Evolutionary conservation across 2,113 vertebrate species (phyloP), one percentile per base, ranked within the genome.

Genomic region (Mellivora capensis): DNA sequence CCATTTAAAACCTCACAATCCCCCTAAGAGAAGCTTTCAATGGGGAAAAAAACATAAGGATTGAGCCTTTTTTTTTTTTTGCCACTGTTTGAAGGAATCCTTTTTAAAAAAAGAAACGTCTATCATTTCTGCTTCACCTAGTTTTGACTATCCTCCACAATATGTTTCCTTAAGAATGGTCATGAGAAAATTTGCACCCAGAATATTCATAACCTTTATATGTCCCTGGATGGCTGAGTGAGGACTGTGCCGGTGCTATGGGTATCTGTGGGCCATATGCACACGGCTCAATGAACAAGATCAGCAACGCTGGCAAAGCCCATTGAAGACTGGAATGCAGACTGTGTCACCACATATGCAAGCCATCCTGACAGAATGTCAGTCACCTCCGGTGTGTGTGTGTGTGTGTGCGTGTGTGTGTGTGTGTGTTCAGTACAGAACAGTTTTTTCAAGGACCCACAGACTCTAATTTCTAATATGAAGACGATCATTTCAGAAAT

Each of bases 121-220:
- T 95, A 57, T 93, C 29, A 96, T 96, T 94, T 91, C 67, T 74
- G 31, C 54, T 37, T 91, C 25, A 62, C 54, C 37, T 96, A 14
- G 21, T 82, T 93, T 62, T 91, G 52, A 86, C 77, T 81, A 91
- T 92, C 81, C 84, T 82, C 52, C 85, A 93, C 23, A 80, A 17
- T 25, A 62, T 72, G 39, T 72, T 90, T 95, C 29, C 67, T 93
- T 77, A 83, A 69, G 39, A 91, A 90, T 57, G 18, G 82, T 80
- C 37, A 72, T 44, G 61, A 91, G 67, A 69, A 93, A 94, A 91
- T 64, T 34, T 80, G 44, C 27, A 54, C 34, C 31, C 52, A 86
- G 34, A 91, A 90, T 97, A 90, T 82, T 92, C 61, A 83, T 47
- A 62, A 61, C 29, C 94, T 83, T 96, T 90, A 81, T 90, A 81